A percentile compares a stretch with the other conserved stretches of the same genome.
Conservation (phyloP, 2,797 vertebrate species). For the Propithecus deckenii region DNA sequence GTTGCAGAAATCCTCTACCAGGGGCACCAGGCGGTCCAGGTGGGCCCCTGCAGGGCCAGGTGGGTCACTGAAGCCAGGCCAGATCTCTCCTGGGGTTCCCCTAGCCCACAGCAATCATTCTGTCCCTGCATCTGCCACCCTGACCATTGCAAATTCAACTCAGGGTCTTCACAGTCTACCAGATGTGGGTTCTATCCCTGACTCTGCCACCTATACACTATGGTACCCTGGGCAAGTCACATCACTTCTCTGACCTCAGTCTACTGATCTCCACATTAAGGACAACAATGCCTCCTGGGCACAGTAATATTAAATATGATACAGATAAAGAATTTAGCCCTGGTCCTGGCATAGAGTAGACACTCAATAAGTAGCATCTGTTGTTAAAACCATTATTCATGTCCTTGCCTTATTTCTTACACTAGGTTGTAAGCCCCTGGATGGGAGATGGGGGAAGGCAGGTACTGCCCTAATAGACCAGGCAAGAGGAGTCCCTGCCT, state of each 20-base stretch:
- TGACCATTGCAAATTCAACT: not conserved
- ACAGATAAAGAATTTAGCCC: not conserved
- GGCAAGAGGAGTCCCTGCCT: not conserved
- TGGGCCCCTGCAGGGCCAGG: conserved; percentile 88
- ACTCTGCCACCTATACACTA: not conserved
- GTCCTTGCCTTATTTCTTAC: not conserved
- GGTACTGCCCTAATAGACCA: not conserved
- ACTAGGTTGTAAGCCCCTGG: not conserved
- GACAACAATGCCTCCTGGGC: not conserved
- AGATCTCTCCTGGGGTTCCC: not conserved
- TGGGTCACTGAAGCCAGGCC: not conserved
- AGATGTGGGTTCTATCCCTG: not conserved
- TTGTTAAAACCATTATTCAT: not conserved
- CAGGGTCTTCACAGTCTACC: not conserved
- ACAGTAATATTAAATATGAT: not conserved
- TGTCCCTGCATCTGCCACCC: not conserved
- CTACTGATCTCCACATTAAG: not conserved
- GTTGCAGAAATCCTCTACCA: conserved; percentile 92
- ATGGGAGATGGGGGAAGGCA: not conserved
- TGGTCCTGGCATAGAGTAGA: not conserved
- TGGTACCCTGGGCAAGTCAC: not conserved
- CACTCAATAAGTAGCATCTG: not conserved
- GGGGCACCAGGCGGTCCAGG: conserved; percentile 93
- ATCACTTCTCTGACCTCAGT: not conserved
- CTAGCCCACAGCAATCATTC: not conserved